A percentile compares a stretch with the other conserved stretches of the same genome.
Conservation (phyloP, 2,797 vertebrate genomes). For the Onychomys arenicola region DNA sequence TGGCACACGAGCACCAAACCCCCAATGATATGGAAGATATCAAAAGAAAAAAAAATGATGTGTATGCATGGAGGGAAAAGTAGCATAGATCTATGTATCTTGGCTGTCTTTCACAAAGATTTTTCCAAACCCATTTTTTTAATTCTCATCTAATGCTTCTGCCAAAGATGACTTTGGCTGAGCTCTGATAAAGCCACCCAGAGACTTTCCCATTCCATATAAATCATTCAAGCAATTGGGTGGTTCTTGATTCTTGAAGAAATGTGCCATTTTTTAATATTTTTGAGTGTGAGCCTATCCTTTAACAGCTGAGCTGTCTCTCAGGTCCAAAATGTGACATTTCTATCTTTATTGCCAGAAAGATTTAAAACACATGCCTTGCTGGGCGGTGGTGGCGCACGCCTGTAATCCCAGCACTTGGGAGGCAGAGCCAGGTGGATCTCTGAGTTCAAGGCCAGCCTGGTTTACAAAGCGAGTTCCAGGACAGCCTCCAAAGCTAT, state of each 20-base stretch:
- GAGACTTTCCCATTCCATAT: not conserved
- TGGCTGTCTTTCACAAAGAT: constrained; percentile 4
- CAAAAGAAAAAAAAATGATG: not conserved
- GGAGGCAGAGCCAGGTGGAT: too few relatives aligned
- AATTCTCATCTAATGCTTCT: constrained; percentile 48
- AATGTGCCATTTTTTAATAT: not conserved
- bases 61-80: not conserved
- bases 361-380: not conserved
- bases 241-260: constrained; percentile 39
- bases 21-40: not conserved
- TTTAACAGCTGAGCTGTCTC: not conserved
- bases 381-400: too few relatives aligned
- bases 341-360: not conserved
- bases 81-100: not conserved
- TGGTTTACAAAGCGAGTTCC: too few relatives aligned
- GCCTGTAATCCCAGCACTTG: too few relatives aligned
- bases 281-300: not conserved
- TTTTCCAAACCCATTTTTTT: constrained; percentile 69
- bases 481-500: too few relatives aligned
- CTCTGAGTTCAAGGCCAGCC: too few relatives aligned
- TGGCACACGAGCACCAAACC: not conserved
- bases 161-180: constrained; percentile 53
- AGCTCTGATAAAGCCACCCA: constrained; percentile 20
- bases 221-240: constrained; percentile 45
- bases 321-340: not conserved